These are phyloP conservation scores for Patella depressa DNA, from an alignment of 2,888 invertebrate genomes.

Conservation along the genomic window DNA sequence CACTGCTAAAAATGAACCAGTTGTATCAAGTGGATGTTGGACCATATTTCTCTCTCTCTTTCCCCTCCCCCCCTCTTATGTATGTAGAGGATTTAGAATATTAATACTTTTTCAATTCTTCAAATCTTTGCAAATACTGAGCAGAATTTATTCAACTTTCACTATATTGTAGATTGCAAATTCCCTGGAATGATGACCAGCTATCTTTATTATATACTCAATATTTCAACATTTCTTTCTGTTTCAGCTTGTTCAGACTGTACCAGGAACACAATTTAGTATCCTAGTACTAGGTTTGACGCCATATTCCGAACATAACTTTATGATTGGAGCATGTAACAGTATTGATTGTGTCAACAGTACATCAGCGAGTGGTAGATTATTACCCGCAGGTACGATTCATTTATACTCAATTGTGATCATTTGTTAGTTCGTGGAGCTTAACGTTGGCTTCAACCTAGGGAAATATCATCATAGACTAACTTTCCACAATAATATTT, in stretches of 20 bases:
- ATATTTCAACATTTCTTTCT: neutral
- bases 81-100: neutral
- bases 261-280: constrained; percentile 35
- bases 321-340: constrained; percentile 66
- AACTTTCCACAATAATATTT: too few relatives aligned
- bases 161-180: too few relatives aligned
- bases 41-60: neutral
- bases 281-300: constrained; percentile 49
- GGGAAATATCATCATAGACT: too few relatives aligned
- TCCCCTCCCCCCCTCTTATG: neutral
- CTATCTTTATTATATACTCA: too few relatives aligned
- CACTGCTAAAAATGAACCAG: too few relatives aligned
- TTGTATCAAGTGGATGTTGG: too few relatives aligned
- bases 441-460: too few relatives aligned
- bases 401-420: too few relatives aligned
- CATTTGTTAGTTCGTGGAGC: too few relatives aligned
- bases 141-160: too few relatives aligned
- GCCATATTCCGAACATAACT: constrained; percentile 62
- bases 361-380: constrained; percentile 53
- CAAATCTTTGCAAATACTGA: too few relatives aligned
- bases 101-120: neutral
- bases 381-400: constrained; percentile 57
- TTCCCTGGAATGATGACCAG: too few relatives aligned
- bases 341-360: constrained; percentile 69
- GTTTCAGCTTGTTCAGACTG: constrained; percentile 40